Conservation (phyloP, 2,888 invertebrate genomes). For the Dione vanillae region DNA sequence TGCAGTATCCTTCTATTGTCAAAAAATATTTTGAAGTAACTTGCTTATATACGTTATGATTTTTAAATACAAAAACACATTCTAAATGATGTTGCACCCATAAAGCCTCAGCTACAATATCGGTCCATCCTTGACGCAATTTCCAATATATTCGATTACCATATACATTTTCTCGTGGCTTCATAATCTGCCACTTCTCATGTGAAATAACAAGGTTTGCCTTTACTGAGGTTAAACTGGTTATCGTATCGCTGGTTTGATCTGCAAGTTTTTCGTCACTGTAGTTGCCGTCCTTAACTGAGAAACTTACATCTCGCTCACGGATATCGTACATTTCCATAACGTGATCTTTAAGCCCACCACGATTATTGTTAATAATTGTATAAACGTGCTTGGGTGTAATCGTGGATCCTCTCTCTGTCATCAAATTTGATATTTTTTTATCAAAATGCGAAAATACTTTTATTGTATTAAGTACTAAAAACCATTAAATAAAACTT, state of each 20-base stretch:
- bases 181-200: not conserved
- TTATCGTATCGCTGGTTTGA: not conserved
- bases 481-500: no score
- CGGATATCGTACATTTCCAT: not conserved
- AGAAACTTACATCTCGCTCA: not conserved
- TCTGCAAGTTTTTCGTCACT: not conserved
- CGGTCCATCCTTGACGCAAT: constrained; percentile 1
- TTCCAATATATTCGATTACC: not conserved
- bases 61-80: not conserved
- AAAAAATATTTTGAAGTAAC: not conserved
- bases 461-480: no score
- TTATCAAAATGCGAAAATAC: no score
- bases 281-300: not conserved
- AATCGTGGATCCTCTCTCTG: not conserved
- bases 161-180: not conserved
- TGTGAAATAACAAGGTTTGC: not conserved
- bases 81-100: not conserved
- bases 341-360: not conserved
- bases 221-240: not conserved
- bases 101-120: not conserved
- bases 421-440: not conserved
- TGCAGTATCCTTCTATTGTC: not conserved
- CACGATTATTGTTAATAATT: not conserved
- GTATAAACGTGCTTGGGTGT: not conserved
- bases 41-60: not conserved